Evolutionary conservation across 2,797 vertebrate genomes (phyloP).

Genomic region (Diplodus sargus): DNA sequence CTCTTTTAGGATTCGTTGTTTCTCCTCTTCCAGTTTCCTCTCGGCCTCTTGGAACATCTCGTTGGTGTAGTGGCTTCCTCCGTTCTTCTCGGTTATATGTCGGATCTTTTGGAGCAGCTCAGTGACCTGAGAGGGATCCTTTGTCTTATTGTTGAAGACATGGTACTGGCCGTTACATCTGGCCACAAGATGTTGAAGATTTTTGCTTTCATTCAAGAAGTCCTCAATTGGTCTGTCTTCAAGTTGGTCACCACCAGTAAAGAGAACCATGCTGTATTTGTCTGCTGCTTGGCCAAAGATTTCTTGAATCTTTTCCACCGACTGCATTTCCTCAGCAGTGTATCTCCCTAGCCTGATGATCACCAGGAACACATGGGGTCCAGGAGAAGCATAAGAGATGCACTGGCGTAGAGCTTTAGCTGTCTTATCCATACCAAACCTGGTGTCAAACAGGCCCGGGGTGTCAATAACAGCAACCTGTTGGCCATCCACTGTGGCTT

Average conservation of each 20-base stretch:
- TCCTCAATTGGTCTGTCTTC: not conserved
- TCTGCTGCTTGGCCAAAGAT: constrained; percentile 35
- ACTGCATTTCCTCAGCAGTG: constrained; percentile 20
- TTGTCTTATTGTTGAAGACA: constrained; percentile 28
- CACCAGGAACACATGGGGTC: constrained; percentile 38
- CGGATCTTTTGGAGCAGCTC: constrained; percentile 45
- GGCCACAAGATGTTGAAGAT: not conserved
- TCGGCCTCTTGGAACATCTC: constrained; percentile 37
- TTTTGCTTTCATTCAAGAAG: not conserved
- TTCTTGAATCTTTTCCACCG: not conserved
- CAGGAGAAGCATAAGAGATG: constrained; percentile 15
- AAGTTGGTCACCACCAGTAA: constrained; percentile 4
- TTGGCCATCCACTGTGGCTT: rapidly evolving
- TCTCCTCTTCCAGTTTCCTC: not conserved
- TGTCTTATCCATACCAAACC: not conserved
- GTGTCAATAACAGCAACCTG: constrained; percentile 22
- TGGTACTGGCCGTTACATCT: constrained; percentile 31
- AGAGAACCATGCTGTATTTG: constrained; percentile 43
- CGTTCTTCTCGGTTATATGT: constrained; percentile 5
- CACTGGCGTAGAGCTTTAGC: not conserved
- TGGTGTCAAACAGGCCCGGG: not conserved
- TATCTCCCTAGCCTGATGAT: constrained; percentile 9
- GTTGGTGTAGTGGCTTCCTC: constrained; percentile 51
- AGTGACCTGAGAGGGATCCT: constrained; percentile 16
- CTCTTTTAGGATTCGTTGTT: constrained; percentile 20